Conservation (phyloP, 2,888 invertebrate species). For the Harmothoe impar region DNA sequence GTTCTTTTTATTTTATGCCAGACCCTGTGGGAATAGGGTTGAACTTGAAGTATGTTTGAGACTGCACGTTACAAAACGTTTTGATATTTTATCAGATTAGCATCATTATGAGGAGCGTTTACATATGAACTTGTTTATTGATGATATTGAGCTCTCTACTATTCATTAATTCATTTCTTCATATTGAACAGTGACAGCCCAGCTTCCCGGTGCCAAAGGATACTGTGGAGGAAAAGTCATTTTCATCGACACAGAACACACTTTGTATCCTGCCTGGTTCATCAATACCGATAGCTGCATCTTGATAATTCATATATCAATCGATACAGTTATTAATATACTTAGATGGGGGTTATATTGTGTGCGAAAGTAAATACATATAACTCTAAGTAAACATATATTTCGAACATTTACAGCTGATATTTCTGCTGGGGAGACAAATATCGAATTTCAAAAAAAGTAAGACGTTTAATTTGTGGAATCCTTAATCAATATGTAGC, state of each 20-base stretch:
- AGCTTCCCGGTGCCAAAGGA: slow-evolving; percentile 88
- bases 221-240: slow-evolving; percentile 92
- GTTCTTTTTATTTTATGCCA: slow-evolving; percentile 48
- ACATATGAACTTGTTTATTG: not conserved
- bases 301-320: too few species aligned
- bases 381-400: too few species aligned
- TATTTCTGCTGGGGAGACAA: too few species aligned
- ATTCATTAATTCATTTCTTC: not conserved
- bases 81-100: not conserved
- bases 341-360: too few species aligned
- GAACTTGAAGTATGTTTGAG: too few species aligned
- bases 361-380: too few species aligned
- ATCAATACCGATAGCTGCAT: too few species aligned
- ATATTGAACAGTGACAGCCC: slow-evolving; percentile 87
- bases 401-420: too few species aligned
- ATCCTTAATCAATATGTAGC: slow-evolving; percentile 80
- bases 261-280: slow-evolving; percentile 87
- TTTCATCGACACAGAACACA: slow-evolving; percentile 92
- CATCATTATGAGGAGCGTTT: not conserved
- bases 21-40: too few species aligned
- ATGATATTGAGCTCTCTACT: not conserved
- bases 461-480: too few species aligned
- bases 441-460: too few species aligned
- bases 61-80: not conserved
- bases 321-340: too few species aligned